phyloP scores from a whole-genome alignment of 64 coral and sea anemone genomes.

The Hydrozoanthus tunicans region DNA sequence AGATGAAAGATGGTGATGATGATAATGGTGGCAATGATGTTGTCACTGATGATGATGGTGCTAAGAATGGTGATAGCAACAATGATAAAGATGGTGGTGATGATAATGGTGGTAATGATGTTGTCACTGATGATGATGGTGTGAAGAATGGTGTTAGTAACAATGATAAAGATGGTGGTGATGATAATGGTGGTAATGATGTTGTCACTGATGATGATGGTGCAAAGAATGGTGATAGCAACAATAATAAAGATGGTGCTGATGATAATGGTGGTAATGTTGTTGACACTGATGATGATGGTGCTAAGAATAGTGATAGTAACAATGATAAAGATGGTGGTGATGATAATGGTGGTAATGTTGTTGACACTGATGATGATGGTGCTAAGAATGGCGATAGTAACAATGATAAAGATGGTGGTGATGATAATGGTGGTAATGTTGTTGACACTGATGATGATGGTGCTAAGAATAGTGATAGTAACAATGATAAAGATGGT shows the following conservation, averaged over 20 bases:
- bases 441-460: not conserved
- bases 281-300: not conserved
- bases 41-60: not conserved
- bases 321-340: not conserved
- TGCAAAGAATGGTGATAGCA: not conserved
- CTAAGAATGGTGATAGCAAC: not conserved
- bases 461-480: not conserved
- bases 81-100: not conserved
- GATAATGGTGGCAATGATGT: not conserved
- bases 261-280: not conserved
- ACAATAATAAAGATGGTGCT: too few species aligned
- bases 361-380: not conserved
- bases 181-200: not conserved
- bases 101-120: not conserved
- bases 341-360: not conserved
- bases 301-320: not conserved
- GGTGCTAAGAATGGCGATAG: not conserved
- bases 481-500: not conserved
- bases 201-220: not conserved
- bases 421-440: not conserved
- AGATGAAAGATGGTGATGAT: not conserved
- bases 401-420: not conserved
- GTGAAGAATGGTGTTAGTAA: not conserved
- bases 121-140: not conserved
- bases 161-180: not conserved